phyloP scores from a whole-genome alignment of 1,140 invertebrate species.

The Vanessa atalanta region DNA sequence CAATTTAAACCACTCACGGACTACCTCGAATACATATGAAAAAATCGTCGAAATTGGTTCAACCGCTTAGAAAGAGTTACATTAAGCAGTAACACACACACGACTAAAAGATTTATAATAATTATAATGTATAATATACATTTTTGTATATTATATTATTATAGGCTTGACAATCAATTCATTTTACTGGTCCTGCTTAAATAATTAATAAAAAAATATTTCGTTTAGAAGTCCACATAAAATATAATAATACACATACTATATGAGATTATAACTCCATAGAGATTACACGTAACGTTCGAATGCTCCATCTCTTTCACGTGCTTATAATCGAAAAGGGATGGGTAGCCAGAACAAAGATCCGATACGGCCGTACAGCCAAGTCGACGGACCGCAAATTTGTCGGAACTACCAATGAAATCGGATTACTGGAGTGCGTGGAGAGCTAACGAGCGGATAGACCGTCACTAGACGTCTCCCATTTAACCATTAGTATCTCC shows the following conservation, averaged over 20 bases:
- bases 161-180: too few relatives aligned
- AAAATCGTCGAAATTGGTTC: too few relatives aligned
- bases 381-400: constrained; percentile 70
- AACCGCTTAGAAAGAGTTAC: too few relatives aligned
- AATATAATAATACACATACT: background rate
- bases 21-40: too few relatives aligned
- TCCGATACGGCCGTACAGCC: constrained; percentile 13
- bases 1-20: too few relatives aligned
- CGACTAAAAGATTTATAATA: too few relatives aligned
- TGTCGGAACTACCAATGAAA: constrained; percentile 72
- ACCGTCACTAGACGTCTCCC: constrained; percentile 56
- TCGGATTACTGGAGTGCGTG: constrained; percentile 67
- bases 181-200: too few relatives aligned
- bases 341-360: background rate
- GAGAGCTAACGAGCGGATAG: constrained; percentile 64
- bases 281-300: background rate
- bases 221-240: background rate
- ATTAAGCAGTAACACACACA: too few relatives aligned
- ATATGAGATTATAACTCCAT: background rate
- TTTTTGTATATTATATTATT: too few relatives aligned
- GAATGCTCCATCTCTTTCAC: background rate
- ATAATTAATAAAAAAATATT: too few relatives aligned
- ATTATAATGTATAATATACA: too few relatives aligned
- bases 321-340: background rate
- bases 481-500: constrained; percentile 43